Evolutionary conservation across 2,888 invertebrate genomes (phyloP).

Genomic region (Caenorhabditis angaria): DNA sequence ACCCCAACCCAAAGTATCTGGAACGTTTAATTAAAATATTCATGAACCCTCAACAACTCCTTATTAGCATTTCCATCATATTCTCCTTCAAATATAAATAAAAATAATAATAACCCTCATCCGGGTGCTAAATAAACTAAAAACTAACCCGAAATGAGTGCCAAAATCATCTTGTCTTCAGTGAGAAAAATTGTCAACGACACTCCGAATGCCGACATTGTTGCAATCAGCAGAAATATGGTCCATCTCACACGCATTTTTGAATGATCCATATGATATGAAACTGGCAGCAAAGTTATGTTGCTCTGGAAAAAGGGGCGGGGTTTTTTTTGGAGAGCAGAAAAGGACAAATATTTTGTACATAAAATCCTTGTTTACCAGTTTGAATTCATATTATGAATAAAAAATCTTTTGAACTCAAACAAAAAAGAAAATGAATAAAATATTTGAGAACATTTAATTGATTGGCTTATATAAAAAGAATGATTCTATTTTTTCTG

Average conservation of each 20-base stretch:
- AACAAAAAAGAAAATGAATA: too few relatives aligned
- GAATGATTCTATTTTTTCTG: too few relatives aligned
- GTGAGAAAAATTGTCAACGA: neutral
- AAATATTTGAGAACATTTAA: too few relatives aligned
- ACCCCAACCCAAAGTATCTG: neutral
- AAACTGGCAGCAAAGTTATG: neutral
- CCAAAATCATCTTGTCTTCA: constrained; percentile 3
- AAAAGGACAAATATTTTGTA: neutral
- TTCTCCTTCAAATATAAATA: neutral
- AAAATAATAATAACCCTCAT: neutral
- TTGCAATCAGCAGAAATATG: neutral
- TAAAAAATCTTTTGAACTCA: neutral
- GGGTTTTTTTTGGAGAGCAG: neutral
- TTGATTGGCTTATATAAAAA: too few relatives aligned
- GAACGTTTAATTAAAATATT: neutral
- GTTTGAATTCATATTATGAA: neutral
- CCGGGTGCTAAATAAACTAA: too few relatives aligned
- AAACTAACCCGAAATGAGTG: constrained; percentile 1
- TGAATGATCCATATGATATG: neutral
- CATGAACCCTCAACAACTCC: neutral
- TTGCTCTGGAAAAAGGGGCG: constrained; percentile 9
- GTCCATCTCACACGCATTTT: constrained; percentile 6
- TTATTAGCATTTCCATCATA: neutral
- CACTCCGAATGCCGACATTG: neutral
- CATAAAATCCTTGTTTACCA: neutral